Evolutionary conservation across 2,113 vertebrate genomes (phyloP).

Genomic region (Poeciliopsis retropinna): DNA sequence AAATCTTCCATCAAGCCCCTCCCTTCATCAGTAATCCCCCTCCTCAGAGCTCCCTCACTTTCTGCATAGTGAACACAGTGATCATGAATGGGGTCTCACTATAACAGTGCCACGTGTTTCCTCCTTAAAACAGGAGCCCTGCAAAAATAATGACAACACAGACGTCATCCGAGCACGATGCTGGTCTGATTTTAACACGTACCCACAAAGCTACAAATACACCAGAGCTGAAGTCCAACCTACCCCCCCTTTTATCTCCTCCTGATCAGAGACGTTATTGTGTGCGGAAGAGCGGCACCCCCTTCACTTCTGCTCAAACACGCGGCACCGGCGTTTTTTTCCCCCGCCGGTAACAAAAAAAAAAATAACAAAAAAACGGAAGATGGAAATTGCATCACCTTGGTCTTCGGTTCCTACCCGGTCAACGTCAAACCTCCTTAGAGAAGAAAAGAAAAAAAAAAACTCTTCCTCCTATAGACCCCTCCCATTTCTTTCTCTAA

Average conservation of each 20-base stretch:
- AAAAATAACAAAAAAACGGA: no score
- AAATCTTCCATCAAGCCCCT: not conserved
- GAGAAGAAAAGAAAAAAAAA: not conserved
- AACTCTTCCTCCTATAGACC: conserved; percentile 12
- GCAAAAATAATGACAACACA: not conserved
- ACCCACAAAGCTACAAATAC: not conserved
- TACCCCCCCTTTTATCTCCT: not conserved
- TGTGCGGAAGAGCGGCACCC: conserved; percentile 17
- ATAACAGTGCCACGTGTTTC: conserved; percentile 52
- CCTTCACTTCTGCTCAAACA: no score
- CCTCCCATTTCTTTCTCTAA: conserved; percentile 5
- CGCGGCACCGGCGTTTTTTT: not conserved
- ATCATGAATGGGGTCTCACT: not conserved
- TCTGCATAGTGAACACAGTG: not conserved
- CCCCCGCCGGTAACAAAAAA: not conserved
- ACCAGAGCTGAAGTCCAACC: not conserved
- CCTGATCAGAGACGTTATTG: not conserved
- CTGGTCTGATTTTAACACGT: not conserved
- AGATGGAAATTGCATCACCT: conserved; percentile 57
- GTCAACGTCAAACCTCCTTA: not conserved
- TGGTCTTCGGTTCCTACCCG: not conserved
- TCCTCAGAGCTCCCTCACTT: not conserved
- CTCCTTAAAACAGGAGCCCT: not conserved
- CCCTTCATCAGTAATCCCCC: not conserved
- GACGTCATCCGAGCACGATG: not conserved